Conservation (phyloP, 2,113 vertebrate species). For the Canis aureus region DNA sequence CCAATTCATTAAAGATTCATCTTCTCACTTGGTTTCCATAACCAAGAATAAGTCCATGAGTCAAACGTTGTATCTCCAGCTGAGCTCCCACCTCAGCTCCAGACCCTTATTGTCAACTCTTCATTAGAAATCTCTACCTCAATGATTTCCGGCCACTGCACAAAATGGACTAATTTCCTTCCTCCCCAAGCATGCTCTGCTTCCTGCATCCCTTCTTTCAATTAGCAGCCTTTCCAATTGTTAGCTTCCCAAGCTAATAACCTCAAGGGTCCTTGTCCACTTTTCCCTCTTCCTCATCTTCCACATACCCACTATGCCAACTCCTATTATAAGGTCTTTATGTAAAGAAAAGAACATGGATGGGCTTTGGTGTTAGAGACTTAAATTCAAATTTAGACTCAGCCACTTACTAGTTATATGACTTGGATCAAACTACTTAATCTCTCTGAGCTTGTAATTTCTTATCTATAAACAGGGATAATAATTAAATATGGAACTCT, state of each 20-base stretch:
- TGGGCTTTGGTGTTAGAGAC: not conserved
- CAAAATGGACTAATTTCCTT: not conserved
- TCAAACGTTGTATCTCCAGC: not conserved
- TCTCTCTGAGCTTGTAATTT: slow-evolving; percentile 12
- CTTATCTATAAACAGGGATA: not conserved
- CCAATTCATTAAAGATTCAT: not conserved
- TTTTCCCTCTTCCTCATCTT: not conserved
- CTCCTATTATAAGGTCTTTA: not conserved
- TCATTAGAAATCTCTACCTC: not conserved
- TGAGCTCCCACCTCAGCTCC: not conserved
- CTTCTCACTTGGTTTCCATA: not conserved
- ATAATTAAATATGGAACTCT: slow-evolving; percentile 2
- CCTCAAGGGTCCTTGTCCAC: not conserved
- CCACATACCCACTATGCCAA: not conserved
- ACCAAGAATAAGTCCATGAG: not conserved
- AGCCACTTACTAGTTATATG: not conserved
- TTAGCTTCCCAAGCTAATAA: not conserved
- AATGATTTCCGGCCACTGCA: not conserved
- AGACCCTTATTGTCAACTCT: not conserved
- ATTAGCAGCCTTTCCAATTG: too few species aligned
- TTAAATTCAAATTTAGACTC: slow-evolving; percentile 4
- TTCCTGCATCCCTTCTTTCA: not conserved
- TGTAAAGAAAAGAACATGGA: not conserved
- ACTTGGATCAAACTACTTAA: not conserved
- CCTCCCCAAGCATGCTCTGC: not conserved